Evolutionary conservation across 1,140 invertebrate genomes (phyloP).

Genomic region (Apis cerana): DNA sequence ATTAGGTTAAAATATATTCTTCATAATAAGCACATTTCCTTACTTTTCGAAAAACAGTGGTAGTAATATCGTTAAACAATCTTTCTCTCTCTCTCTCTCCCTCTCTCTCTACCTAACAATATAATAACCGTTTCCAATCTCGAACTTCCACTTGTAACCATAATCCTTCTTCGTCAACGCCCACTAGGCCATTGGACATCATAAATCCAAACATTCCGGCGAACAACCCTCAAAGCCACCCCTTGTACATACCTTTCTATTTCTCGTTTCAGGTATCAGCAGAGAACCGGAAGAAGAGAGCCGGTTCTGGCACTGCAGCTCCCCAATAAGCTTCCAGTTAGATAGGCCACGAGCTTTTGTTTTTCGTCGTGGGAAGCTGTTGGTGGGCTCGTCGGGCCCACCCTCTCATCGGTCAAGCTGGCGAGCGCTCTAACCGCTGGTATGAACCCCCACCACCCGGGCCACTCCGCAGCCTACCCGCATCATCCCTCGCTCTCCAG

Average conservation of each 20-base stretch:
- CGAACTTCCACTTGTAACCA: neutral
- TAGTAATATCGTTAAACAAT: no score
- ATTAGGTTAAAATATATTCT: no score
- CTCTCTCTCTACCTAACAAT: no score
- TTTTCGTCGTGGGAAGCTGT: constrained; percentile 68
- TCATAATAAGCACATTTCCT: no score
- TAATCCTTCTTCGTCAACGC: neutral
- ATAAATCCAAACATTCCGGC: neutral
- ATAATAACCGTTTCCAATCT: neutral
- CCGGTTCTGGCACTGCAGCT: constrained; percentile 45
- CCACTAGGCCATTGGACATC: neutral
- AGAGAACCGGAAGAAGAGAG: constrained; percentile 66
- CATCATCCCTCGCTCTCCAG: constrained; percentile 80
- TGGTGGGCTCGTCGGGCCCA: constrained; percentile 79
- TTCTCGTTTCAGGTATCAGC: constrained; percentile 70
- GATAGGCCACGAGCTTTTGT: constrained; percentile 53
- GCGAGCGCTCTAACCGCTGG: constrained; percentile 81
- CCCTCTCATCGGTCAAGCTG: constrained; percentile 79
- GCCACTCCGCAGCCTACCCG: constrained; percentile 77
- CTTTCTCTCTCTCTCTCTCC: no score
- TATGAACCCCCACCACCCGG: constrained; percentile 81
- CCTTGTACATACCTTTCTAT: neutral
- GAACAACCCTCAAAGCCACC: neutral
- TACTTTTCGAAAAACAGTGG: no score
- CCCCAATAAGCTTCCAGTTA: constrained; percentile 41